Evolutionary conservation across 2,888 invertebrate species (phyloP).

Genomic region (Drosophila testacea): DNA sequence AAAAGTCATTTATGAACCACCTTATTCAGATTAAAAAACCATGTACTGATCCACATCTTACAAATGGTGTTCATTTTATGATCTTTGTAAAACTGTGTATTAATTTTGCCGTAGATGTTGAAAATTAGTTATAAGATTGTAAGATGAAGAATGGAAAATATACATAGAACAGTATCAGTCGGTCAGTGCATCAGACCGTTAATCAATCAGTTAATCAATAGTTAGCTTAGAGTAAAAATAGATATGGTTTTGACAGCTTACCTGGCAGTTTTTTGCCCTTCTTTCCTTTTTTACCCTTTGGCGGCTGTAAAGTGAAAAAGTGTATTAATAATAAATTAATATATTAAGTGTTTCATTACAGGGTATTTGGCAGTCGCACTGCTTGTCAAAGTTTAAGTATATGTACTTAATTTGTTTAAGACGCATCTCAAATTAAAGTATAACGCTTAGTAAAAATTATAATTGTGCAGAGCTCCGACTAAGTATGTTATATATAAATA

Average conservation of each 20-base stretch:
- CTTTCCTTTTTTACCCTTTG: conserved; percentile 83
- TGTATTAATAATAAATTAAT: background rate
- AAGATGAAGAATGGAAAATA: too few species aligned
- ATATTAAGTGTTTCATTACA: background rate
- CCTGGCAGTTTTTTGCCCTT: conserved; percentile 84
- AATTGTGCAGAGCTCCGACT: background rate
- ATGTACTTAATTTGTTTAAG: conserved; percentile 1
- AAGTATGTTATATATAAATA: background rate
- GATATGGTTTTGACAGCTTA: conserved; percentile 56
- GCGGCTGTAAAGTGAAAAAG: conserved; percentile 77
- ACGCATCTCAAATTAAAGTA: background rate
- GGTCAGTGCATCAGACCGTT: too few species aligned
- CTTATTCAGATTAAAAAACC: too few species aligned
- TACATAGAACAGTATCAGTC: too few species aligned
- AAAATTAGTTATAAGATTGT: too few species aligned
- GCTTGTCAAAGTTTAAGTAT: background rate
- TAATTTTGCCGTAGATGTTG: too few species aligned
- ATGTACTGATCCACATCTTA: too few species aligned
- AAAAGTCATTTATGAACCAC: too few species aligned
- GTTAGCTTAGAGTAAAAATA: too few species aligned
- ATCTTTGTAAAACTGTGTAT: too few species aligned
- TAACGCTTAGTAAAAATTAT: background rate
- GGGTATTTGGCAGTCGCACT: conserved; percentile 9
- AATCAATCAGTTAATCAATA: too few species aligned
- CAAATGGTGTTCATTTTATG: too few species aligned